Evolutionary conservation across 2,888 invertebrate genomes (phyloP), one percentile per base, ranked within the genome.

Genomic region (Archaeoteleia sp.): DNA sequence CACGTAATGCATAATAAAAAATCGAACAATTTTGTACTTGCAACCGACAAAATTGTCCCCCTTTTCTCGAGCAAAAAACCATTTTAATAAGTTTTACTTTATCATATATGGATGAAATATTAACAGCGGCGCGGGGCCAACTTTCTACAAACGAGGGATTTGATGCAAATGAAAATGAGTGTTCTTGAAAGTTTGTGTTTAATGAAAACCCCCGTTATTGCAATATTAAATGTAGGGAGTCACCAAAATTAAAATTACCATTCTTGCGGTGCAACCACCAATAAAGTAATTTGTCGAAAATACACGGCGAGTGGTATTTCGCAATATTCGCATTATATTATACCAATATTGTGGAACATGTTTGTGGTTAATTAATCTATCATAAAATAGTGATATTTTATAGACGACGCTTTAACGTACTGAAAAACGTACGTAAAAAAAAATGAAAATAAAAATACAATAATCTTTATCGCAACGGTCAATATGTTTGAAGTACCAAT

Each of bases 181-280:
- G 46, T 15, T 46, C 29, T 32, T 34, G 42, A 29, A 46, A 53
- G 25, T 35, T 34, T 15, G 14, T 45, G 51, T 35, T 43, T 60
- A 51, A 60, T 60, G 60, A 45, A 60, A 51, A 51, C 13, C 15
- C 37, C 37, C 43, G 51, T 17, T 51, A 43, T 45, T 37, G 45
- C 55, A 17, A 39, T 30, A 46, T 46, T 46, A 30, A 37, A 43
- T 37, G 49, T 8, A 35, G 29, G 17, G 14, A 35, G 35, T 43
- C 7, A 29, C 7, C 14, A 8, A 29, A 27, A 29, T 40, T 34
- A 32, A n/a, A 15, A 32, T 32, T 8, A 23, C 43, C 17, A 40
- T 25, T 35, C 8, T 10, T n/a, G n/a, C n/a, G n/a, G n/a, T n/a
- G n/a, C n/a, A n/a, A n/a, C n/a, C n/a, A 46, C 46, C 45, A 43